A percentile compares a stretch with the other conserved stretches of the same genome.
phyloP scores from a whole-genome alignment of 2,113 vertebrate genomes.

The Malurus elegans region DNA sequence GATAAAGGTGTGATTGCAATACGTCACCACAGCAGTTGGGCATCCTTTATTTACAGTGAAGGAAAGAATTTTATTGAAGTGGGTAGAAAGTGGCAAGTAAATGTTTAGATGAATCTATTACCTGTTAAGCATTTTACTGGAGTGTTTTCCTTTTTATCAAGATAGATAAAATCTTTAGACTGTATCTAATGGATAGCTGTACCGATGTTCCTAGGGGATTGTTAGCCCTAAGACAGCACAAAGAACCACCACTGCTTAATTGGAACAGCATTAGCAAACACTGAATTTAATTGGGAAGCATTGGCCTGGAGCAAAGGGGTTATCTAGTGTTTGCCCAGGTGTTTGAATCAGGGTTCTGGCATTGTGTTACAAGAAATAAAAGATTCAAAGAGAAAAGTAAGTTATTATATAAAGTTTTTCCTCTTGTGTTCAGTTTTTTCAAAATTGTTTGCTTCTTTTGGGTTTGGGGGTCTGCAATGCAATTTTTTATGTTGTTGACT shows the following conservation, averaged over 20 bases:
- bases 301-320: background rate
- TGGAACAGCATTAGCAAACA: conserved; percentile 11
- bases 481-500: background rate
- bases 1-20: background rate
- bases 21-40: background rate
- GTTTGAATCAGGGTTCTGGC: background rate
- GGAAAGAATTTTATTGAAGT: background rate
- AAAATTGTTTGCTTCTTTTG: background rate
- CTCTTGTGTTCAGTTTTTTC: background rate
- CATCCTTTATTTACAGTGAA: background rate
- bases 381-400: background rate
- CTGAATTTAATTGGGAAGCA: background rate
- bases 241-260: background rate
- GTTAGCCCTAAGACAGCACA: background rate
- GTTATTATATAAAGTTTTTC: background rate
- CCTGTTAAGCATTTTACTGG: background rate
- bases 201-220: background rate
- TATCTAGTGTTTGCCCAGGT: background rate
- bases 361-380: background rate
- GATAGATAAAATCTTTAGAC: background rate
- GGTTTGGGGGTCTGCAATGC: fast-evolving
- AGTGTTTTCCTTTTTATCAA: background rate
- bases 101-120: background rate
- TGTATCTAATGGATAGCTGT: background rate
- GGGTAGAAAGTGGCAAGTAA: background rate